Evolutionary conservation across 2,888 invertebrate genomes (phyloP), one percentile per base, ranked within the genome.

Genomic region (Andrena dorsata): DNA sequence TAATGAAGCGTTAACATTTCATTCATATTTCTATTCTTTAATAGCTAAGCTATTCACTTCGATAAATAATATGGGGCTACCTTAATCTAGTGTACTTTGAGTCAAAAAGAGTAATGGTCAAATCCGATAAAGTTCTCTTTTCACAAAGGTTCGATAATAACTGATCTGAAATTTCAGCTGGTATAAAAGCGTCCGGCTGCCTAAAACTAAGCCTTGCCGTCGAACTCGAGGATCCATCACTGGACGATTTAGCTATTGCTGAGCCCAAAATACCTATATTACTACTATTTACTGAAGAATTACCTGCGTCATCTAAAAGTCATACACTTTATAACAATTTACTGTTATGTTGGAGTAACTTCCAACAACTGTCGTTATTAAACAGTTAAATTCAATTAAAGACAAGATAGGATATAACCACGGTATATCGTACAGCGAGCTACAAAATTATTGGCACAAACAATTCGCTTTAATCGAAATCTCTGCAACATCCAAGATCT

Each of bases 81-180:
- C 94, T 94, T 82, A 97, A 93, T 89, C 95, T 94, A 32, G 96
- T 96, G 60, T 95, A 95, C 89, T 94, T 94, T 20, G 95, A 94
- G 87, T 95, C 95, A 92, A 96, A 96, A 64, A 96, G 92, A 70
- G 95, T 94, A 80, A 96, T 93, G 0, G 95, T 95, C 64, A 95
- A 94, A 92, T 97, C 96, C 49, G 94, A 95, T 8, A 97, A 93
- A 68, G 95, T 94, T 86, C 95, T 95, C 85, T 95, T 95, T 83
- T 95, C 95, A 81, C 95, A 95, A 49, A 96, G 94, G 63, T 94
- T 94, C 51, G 94, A 93, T 70, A 96, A 92, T 28, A 96, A 91
- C 85, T 94, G 94, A 88, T 96, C 96, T 0, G 96, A 95, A 71
- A 96, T 93, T 90, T 95, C 95, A 72, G 95, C 94, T 76, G 95